phyloP scores from a whole-genome alignment of 30 jellyfish, hydroid and myxozoan genomes.

The Nemopilema nomurai region DNA sequence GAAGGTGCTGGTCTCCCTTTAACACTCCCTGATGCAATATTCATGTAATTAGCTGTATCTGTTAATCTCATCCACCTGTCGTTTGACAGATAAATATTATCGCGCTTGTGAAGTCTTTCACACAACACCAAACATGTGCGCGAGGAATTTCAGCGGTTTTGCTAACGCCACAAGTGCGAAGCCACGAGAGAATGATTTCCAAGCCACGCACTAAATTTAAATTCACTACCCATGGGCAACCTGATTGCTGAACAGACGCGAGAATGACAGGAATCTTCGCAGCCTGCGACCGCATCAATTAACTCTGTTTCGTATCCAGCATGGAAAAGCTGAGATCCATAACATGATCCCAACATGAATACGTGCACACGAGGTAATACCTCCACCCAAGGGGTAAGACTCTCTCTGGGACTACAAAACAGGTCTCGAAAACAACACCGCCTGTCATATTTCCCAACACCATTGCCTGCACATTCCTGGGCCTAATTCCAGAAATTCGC shows the following conservation, averaged over 20 bases:
- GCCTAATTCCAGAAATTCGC: too few species aligned
- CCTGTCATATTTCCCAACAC: background rate
- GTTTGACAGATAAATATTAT: background rate
- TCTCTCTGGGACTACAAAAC: too few species aligned
- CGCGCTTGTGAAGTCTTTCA: background rate
- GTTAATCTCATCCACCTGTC: conserved; percentile 33
- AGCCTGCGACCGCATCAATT: background rate
- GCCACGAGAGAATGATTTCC: background rate
- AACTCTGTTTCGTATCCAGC: too few species aligned
- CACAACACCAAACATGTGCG: conserved; percentile 26
- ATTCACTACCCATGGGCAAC: background rate
- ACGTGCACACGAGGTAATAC: too few species aligned
- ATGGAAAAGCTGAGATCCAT: too few species aligned
- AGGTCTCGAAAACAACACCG: background rate
- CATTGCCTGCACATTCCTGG: too few species aligned
- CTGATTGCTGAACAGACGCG: background rate
- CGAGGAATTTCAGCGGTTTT: background rate
- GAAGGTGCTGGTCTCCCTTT: background rate
- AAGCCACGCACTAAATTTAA: background rate
- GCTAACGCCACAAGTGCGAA: background rate
- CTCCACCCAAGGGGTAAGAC: too few species aligned
- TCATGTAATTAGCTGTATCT: background rate
- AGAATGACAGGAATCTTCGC: background rate
- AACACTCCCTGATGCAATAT: background rate
- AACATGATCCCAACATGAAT: too few species aligned